Evolutionary conservation across 2,888 invertebrate species (phyloP).

Genomic region (Ormyrus thymus): DNA sequence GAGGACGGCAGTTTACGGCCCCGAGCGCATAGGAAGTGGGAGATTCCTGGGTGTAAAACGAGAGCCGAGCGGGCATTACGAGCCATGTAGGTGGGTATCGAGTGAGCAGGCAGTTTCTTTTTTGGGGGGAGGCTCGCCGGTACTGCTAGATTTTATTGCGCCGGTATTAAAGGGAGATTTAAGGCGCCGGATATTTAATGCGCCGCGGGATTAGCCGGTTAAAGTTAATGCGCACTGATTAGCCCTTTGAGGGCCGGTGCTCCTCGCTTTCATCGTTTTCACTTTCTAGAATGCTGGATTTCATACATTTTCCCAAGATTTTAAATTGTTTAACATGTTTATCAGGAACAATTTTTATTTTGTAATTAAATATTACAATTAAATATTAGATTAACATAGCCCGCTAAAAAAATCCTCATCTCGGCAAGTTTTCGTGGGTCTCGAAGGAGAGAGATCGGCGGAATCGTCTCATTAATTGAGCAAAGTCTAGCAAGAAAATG

Average conservation of each 20-base stretch:
- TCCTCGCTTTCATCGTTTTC: neutral
- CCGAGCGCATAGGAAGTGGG: neutral
- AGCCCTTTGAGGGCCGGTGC: neutral
- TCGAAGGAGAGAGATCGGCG: too few species aligned
- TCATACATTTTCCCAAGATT: neutral
- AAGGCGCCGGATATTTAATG: slow-evolving; percentile 36
- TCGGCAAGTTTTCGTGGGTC: too few species aligned
- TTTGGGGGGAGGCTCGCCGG: neutral
- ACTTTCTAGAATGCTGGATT: too few species aligned
- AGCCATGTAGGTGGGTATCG: slow-evolving; percentile 31
- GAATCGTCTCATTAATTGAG: too few species aligned
- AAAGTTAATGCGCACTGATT: slow-evolving; percentile 41
- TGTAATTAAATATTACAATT: neutral
- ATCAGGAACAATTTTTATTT: neutral
- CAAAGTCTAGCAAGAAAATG: too few species aligned
- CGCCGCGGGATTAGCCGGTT: slow-evolving; percentile 33
- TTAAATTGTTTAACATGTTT: neutral
- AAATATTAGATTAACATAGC: too few species aligned
- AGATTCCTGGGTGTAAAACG: slow-evolving; percentile 23
- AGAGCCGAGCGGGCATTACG: slow-evolving; percentile 24
- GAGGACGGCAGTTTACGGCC: slow-evolving; percentile 3
- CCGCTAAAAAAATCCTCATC: too few species aligned
- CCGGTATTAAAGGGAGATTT: slow-evolving; percentile 24
- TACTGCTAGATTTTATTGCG: slow-evolving; percentile 40
- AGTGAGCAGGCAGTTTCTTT: neutral